phyloP scores from a whole-genome alignment of 2,113 vertebrate genomes.

The Neodontobutis hainanensis region DNA sequence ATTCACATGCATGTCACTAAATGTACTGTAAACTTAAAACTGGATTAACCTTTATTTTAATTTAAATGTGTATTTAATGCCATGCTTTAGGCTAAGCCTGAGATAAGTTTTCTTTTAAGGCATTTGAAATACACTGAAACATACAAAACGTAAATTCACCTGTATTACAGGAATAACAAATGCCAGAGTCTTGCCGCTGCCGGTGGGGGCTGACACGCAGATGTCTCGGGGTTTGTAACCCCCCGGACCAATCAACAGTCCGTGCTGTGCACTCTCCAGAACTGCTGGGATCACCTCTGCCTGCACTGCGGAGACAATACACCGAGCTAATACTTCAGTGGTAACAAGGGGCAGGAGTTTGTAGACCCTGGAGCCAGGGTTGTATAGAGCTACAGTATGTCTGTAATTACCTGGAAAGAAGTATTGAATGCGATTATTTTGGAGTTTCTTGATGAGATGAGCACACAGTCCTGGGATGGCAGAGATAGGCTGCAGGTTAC shows the following conservation, averaged over 20 bases:
- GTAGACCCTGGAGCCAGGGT: background rate
- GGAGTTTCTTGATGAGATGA: slow-evolving; percentile 80
- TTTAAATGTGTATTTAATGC: no score
- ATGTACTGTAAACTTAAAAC: no score
- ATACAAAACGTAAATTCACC: no score
- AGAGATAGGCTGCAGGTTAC: slow-evolving; percentile 77
- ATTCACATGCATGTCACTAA: no score
- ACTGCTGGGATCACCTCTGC: slow-evolving; percentile 91
- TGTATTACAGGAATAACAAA: slow-evolving; percentile 94
- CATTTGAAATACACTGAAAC: no score
- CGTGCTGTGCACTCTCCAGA: slow-evolving; percentile 78
- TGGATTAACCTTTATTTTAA: no score
- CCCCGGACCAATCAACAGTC: slow-evolving; percentile 83
- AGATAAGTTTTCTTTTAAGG: no score
- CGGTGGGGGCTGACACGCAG: slow-evolving; percentile 94
- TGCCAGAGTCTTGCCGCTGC: slow-evolving; percentile 93
- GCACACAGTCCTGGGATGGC: slow-evolving; percentile 82
- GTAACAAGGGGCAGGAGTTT: no score
- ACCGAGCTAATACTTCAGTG: background rate
- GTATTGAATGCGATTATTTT: slow-evolving; percentile 80
- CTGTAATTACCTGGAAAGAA: slow-evolving; percentile 89
- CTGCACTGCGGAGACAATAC: slow-evolving; percentile 80
- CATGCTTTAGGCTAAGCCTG: no score
- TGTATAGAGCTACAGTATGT: no score
- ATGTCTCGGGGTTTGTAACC: slow-evolving; percentile 89